These are phyloP conservation scores for Dendrocincla tyrannina DNA, from an alignment of 2,797 vertebrate genomes.

Conservation along the genomic window DNA sequence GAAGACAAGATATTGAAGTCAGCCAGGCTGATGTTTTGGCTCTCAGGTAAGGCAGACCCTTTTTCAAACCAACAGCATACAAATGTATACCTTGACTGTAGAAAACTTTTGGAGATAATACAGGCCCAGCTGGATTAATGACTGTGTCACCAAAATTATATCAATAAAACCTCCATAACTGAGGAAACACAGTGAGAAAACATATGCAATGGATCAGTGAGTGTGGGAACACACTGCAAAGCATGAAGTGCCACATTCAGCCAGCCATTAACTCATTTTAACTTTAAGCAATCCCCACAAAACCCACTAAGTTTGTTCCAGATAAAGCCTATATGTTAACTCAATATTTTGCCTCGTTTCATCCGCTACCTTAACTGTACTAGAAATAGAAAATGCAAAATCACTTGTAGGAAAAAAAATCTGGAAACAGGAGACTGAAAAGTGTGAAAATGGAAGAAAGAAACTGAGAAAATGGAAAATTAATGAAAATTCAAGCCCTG, in stretches of 20 bases:
- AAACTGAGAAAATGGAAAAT: neutral
- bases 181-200: neutral
- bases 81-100: fast-evolving
- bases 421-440: neutral
- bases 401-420: neutral
- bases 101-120: neutral
- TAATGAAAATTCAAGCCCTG: neutral
- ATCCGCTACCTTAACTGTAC: neutral
- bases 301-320: neutral
- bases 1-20: neutral
- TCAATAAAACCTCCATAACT: fast-evolving
- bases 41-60: neutral
- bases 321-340: neutral
- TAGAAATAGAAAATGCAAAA: neutral
- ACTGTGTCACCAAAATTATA: neutral
- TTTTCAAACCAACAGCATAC: neutral
- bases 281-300: neutral
- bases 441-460: neutral
- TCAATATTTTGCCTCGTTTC: neutral
- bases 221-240: fast-evolving
- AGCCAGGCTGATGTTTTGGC: neutral
- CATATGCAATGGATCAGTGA: fast-evolving
- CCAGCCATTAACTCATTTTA: neutral
- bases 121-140: neutral
- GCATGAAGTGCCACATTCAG: neutral